Evolutionary conservation across 2,113 vertebrate species (phyloP).

Genomic region (Octodon degus): DNA sequence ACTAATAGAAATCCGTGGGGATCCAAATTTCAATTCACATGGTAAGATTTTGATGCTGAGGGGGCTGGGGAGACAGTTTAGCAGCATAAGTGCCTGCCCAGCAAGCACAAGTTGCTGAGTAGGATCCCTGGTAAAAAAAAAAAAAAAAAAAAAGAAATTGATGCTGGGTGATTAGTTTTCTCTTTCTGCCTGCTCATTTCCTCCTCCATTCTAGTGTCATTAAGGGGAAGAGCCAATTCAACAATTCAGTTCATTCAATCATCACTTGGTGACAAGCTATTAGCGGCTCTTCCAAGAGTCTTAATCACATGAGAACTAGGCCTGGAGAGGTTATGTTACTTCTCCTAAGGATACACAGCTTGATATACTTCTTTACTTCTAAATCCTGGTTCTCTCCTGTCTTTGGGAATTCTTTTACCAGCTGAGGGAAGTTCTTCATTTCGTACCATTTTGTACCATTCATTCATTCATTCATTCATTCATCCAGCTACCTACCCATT

Average conservation of each 20-base stretch:
- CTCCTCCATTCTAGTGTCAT: not conserved
- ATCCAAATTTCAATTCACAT: not conserved
- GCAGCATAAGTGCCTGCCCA: too few relatives aligned
- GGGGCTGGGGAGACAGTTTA: too few relatives aligned
- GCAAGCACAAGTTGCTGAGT: too few relatives aligned
- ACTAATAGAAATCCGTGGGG: not conserved
- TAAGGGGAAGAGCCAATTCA: not conserved
- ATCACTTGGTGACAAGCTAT: not conserved
- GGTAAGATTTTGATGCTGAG: not conserved
- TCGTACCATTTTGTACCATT: too few relatives aligned
- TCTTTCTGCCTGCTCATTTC: not conserved
- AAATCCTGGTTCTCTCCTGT: not conserved
- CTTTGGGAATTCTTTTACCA: slow-evolving; percentile 17
- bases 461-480: not conserved
- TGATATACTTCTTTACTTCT: not conserved
- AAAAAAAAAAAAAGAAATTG: not conserved
- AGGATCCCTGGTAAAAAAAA: too few relatives aligned
- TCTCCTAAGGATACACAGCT: not conserved
- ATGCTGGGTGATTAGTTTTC: not conserved
- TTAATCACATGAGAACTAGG: not conserved
- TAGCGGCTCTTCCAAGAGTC: not conserved
- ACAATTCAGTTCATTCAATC: not conserved
- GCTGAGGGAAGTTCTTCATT: not conserved
- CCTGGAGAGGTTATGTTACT: not conserved
- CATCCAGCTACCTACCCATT: too few relatives aligned